Evolutionary conservation across 2,797 vertebrate species (phyloP).

Genomic region (Propithecus deckenii): DNA sequence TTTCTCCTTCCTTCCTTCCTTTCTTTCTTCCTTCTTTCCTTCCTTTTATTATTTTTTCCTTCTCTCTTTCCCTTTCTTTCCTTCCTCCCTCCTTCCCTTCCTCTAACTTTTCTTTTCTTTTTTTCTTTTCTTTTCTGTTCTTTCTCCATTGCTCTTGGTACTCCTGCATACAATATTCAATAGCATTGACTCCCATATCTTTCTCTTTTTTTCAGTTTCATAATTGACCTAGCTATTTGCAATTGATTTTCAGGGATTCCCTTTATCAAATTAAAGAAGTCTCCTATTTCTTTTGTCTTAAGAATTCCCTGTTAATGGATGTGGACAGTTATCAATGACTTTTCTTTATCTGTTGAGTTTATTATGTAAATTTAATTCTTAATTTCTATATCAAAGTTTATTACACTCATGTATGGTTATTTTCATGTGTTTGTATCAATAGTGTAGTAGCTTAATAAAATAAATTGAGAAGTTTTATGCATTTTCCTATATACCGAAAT

Average conservation of each 20-base stretch:
- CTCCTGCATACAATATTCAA: background rate
- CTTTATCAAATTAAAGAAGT: background rate
- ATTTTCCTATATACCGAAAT: background rate
- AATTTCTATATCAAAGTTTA: background rate
- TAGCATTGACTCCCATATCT: background rate
- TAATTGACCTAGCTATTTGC: background rate
- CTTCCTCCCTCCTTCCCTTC: background rate
- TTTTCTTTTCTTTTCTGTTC: background rate
- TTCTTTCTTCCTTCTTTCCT: background rate
- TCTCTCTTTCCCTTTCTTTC: background rate
- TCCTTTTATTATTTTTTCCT: too few relatives aligned
- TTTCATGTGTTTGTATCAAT: background rate
- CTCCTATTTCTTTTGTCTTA: background rate
- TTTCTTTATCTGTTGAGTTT: background rate
- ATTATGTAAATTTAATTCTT: background rate
- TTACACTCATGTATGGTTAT: background rate
- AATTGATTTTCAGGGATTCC: background rate
- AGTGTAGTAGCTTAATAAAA: background rate
- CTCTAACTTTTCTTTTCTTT: background rate
- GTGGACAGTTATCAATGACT: background rate
- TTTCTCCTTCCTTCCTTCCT: background rate
- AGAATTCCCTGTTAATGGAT: background rate
- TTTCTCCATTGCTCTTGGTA: background rate
- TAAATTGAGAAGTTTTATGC: background rate
- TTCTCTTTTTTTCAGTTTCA: background rate